Percentiles rank a stretch among this genome's conserved stretches.
These are phyloP conservation scores for Drosophila virilis DNA, from an alignment of 1,140 invertebrate species.

Conservation along the genomic window DNA sequence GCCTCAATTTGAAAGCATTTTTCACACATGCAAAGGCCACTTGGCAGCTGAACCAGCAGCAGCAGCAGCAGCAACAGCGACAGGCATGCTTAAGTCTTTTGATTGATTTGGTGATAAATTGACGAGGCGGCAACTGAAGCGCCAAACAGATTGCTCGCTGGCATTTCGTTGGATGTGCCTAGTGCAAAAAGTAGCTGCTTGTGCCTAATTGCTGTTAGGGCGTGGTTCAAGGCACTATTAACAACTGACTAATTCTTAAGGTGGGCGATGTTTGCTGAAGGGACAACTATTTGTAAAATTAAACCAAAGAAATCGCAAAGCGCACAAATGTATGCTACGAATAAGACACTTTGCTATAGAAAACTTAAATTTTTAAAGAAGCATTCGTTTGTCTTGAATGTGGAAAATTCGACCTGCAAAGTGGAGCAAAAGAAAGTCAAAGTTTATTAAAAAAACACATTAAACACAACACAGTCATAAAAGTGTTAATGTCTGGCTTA, in stretches of 20 bases:
- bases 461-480: too few relatives aligned
- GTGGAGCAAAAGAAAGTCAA: too few relatives aligned
- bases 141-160: slow-evolving; percentile 67
- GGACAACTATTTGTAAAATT: background rate
- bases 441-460: too few relatives aligned
- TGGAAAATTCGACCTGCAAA: too few relatives aligned
- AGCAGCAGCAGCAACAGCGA: slow-evolving; percentile 26
- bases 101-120: slow-evolving; percentile 83
- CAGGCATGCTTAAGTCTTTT: slow-evolving; percentile 67
- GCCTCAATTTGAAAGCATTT: slow-evolving; percentile 60
- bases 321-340: slow-evolving; percentile 48
- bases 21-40: slow-evolving; percentile 50
- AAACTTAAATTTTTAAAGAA: too few relatives aligned
- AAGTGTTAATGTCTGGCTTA: too few relatives aligned
- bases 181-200: slow-evolving; percentile 25
- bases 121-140: slow-evolving; percentile 71
- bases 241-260: slow-evolving; percentile 26
- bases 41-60: slow-evolving; percentile 9
- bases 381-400: too few relatives aligned
- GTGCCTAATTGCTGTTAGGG: slow-evolving; percentile 59
- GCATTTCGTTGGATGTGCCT: slow-evolving; percentile 46
- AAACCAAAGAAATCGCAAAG: background rate
- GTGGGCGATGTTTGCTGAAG: background rate
- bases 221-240: slow-evolving; percentile 29
- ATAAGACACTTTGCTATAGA: background rate